These are phyloP conservation scores for Macroramphosus scolopax DNA, from an alignment of 2,797 vertebrate species.

Conservation along the genomic window DNA sequence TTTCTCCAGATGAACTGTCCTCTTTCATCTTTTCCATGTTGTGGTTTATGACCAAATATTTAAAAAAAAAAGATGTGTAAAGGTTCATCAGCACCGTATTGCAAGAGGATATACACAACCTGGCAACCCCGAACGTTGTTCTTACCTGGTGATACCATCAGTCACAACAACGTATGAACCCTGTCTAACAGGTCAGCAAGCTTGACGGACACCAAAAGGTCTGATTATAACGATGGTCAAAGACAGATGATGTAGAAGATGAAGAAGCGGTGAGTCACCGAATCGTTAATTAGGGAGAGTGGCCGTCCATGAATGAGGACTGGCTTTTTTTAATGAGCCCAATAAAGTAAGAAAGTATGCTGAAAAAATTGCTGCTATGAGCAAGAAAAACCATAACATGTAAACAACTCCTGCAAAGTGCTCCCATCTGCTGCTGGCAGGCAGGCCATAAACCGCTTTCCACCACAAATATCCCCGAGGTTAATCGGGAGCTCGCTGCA, in stretches of 20 bases:
- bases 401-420: slow-evolving; percentile 72
- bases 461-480: slow-evolving; percentile 68
- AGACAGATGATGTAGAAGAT: too few relatives aligned
- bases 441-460: slow-evolving; percentile 58
- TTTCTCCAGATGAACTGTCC: too few relatives aligned
- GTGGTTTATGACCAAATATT: too few relatives aligned
- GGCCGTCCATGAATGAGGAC: slow-evolving; percentile 42
- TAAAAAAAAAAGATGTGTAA: too few relatives aligned
- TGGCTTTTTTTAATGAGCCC: slow-evolving; percentile 54
- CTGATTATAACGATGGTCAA: too few relatives aligned
- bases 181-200: too few relatives aligned
- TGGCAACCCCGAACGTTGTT: not conserved
- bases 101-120: not conserved
- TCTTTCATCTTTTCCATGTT: too few relatives aligned
- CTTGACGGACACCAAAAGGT: too few relatives aligned
- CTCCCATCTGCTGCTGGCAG: slow-evolving; percentile 72
- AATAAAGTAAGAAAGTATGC: slow-evolving; percentile 38
- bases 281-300: slow-evolving; percentile 40
- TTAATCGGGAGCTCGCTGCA: slow-evolving; percentile 62
- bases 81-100: too few relatives aligned
- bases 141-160: too few relatives aligned
- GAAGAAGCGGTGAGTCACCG: slow-evolving; percentile 3
- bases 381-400: slow-evolving; percentile 65
- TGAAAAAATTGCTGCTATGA: slow-evolving; percentile 58
- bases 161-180: too few relatives aligned